These are phyloP conservation scores for Silurus glanis DNA, from an alignment of 2,113 vertebrate species.

Conservation along the genomic window DNA sequence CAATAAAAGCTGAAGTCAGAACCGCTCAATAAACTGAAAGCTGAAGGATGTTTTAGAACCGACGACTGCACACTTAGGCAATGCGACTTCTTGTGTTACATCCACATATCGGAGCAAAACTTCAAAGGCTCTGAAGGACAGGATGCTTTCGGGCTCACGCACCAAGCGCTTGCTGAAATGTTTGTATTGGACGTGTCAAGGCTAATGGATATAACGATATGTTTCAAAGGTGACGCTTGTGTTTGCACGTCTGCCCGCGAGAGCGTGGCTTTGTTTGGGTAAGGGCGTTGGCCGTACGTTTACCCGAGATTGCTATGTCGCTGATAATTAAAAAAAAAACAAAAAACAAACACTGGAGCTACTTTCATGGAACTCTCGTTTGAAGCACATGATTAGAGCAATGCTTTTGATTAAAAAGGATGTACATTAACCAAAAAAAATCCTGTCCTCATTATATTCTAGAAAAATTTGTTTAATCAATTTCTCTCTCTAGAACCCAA, in stretches of 20 bases:
- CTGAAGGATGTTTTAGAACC: not conserved
- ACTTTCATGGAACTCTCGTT: not conserved
- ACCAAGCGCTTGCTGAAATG: not conserved
- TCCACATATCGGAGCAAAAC: not conserved
- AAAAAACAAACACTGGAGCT: not conserved
- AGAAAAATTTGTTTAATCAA: not conserved
- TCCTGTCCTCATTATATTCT: not conserved
- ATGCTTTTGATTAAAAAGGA: not conserved
- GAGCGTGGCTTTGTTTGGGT: constrained; percentile 32
- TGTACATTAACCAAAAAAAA: not conserved
- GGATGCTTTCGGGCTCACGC: not conserved
- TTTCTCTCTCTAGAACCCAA: not conserved
- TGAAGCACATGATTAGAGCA: not conserved
- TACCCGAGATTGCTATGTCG: not conserved
- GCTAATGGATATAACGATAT: constrained; percentile 39
- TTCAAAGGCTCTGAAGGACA: constrained; percentile 39
- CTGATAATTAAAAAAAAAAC: not conserved
- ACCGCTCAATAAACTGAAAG: no score
- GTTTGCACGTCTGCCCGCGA: constrained; percentile 31
- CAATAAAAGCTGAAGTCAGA: no score
- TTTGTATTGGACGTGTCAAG: constrained; percentile 17
- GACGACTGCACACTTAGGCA: constrained; percentile 2
- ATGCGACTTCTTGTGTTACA: not conserved
- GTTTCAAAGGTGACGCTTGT: constrained; percentile 28
- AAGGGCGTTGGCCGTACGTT: constrained; percentile 8